Evolutionary conservation across 2,888 invertebrate genomes (phyloP).

Genomic region (Helleia helle): DNA sequence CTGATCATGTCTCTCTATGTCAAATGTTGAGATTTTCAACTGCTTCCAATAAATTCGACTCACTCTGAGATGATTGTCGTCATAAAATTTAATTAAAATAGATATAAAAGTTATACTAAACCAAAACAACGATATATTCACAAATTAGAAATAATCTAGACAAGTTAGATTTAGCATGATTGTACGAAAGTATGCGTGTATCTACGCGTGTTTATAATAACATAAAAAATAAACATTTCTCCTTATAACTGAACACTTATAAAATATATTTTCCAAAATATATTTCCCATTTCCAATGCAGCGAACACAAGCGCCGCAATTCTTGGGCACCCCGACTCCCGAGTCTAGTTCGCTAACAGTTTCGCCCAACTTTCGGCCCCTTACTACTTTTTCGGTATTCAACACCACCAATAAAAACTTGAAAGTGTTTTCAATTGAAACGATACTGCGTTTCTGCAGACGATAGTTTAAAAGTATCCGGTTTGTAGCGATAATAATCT

Average conservation of each 20-base stretch:
- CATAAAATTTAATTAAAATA: no score
- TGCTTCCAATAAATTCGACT: no score
- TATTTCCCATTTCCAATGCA: neutral
- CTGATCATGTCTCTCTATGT: no score
- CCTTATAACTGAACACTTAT: neutral
- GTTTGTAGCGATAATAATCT: conserved; percentile 1
- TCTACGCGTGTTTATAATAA: no score
- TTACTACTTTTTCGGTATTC: conserved; percentile 42
- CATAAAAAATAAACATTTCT: no score
- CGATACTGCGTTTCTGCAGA: conserved; percentile 23
- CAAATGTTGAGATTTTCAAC: no score
- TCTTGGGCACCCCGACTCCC: neutral
- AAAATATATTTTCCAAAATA: neutral
- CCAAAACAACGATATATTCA: no score
- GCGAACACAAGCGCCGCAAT: neutral
- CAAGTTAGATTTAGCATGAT: no score
- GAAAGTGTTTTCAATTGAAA: conserved; percentile 32
- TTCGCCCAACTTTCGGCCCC: conserved; percentile 33
- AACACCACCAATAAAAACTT: conserved; percentile 36
- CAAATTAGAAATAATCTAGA: no score
- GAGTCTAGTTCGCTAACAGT: conserved; percentile 39
- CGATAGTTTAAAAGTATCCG: conserved; percentile 16
- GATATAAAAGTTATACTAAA: no score
- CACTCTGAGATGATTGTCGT: no score
- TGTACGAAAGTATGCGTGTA: no score